Evolutionary conservation across 2,797 vertebrate species (phyloP), one percentile per base, ranked within the genome.

Genomic region (Myotis daubentonii): DNA sequence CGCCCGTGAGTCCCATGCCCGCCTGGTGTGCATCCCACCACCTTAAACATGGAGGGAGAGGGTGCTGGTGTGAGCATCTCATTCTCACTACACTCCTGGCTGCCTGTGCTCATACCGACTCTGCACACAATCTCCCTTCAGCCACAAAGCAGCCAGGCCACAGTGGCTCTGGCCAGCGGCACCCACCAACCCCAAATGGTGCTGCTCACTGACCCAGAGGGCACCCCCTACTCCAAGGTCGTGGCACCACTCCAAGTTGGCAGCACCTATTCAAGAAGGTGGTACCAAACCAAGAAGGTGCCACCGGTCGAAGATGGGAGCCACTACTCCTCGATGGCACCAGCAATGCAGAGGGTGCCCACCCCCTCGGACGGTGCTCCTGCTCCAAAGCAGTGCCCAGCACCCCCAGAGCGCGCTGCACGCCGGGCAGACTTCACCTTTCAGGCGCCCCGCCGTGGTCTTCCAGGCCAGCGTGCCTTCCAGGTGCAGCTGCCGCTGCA

Each of bases 381-480:
- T 2, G 0, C 2, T 23, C 20, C 38, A 47, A 23, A 28, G 38
- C 28, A n/a, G 12, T 13, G 10, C 12, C 5, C 0, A 33, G 6
- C 8, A 28, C 28, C 9, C 44, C 55, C 28, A 57, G 16, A 17
- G n/a, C 12, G 62, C 1, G 0, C 70, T 23, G 36, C 33, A 2
- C 12, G 60, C 28, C 25, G 4, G 28, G 28, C 19, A 10, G 41
- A 10, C 22, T 51, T 82, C 94, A 99, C 99, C 99, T 99, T 99
- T 99, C 84, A 99, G 98, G 15, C 99, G 98, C 47, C 99, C 99
- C 0, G 99, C 99, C 0, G 99, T 98, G 20, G 99, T 99, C 96
- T 99, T 99, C 99, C 99, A 99, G 98, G 98, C 99, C 38, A 99
- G 98, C 0, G 97, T 98, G 81, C 99, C 99, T 74, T 99, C 99